Percentiles rank a stretch among this genome's conserved stretches.
Conservation (phyloP, 2,113 vertebrate species). For the Amia ocellicauda region DNA sequence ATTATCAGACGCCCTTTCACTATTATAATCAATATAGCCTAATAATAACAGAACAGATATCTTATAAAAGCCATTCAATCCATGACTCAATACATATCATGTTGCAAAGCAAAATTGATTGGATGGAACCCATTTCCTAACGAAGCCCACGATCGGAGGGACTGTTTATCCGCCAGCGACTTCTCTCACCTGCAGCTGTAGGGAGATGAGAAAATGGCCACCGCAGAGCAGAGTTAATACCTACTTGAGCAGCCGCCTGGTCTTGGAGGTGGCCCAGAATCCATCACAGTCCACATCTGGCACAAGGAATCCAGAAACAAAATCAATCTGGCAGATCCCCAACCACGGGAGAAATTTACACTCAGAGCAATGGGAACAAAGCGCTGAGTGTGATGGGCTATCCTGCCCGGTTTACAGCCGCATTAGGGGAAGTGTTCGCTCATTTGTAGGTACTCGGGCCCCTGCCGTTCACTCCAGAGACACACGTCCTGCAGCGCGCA, state of each 20-base stretch:
- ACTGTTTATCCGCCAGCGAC: neutral
- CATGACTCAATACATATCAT: too few species aligned
- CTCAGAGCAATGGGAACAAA: neutral
- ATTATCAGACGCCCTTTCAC: too few species aligned
- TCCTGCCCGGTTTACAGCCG: too few species aligned
- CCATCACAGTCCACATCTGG: conserved; percentile 1
- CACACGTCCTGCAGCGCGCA: too few species aligned
- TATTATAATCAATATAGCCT: too few species aligned
- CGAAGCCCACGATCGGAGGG: neutral
- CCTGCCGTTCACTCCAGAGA: too few species aligned
- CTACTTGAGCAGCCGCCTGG: neutral
- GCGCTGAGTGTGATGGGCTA: neutral
- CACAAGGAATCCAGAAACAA: neutral
- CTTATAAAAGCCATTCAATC: too few species aligned
- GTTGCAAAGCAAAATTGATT: neutral
- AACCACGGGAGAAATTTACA: neutral
- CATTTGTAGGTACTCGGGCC: too few species aligned
- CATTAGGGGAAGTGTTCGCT: too few species aligned
- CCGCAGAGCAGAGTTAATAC: neutral
- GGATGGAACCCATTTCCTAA: neutral
- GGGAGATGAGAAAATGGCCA: neutral
- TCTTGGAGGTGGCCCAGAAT: conserved; percentile 16
- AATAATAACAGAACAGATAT: too few species aligned
- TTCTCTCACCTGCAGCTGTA: neutral
- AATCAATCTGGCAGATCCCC: neutral